Evolutionary conservation across 2,797 vertebrate species (phyloP), one percentile per base, ranked within the genome.

Genomic region (Cyprinella venusta): DNA sequence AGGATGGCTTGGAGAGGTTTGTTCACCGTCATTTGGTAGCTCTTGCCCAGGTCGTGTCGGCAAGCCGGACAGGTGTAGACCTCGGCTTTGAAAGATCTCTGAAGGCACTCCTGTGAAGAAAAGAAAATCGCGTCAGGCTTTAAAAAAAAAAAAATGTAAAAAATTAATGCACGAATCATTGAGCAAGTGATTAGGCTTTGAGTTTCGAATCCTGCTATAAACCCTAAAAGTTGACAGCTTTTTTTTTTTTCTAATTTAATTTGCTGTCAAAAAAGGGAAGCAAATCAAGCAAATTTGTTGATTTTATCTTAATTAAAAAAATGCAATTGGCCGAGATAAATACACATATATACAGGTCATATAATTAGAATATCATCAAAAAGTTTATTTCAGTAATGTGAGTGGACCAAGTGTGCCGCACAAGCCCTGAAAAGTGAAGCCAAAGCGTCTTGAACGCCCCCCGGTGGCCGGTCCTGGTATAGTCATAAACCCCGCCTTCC

Each of bases 11-110:
- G 97, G 90, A 99, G 94, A 0, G 93, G 80, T 88, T 97, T 92
- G 87, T 99, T 99, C 90, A 98, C 92, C 0, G 89, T 88, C 96
- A 98, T 97, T 80, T 91, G 81, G 84, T 97, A 96, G 88, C 91
- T 93, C 24, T 95, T 97, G 87, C 97, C 98, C 78, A 99, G 92
- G 71, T 99, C 97, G 0, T 96, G 93, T 86, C 98, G 95, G 84
- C 98, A 99, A 78, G 98, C 97, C 0, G 98, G 98, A 86, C 98
- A 99, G 84, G 96, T 97, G 93, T 97, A 97, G 59, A 99, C 98
- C 0, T 97, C 95, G 0, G 98, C 98, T 86, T 90, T 95, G 92
- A 99, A 99, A 30, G 98, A 99, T 24, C 98, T 92, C 88, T 99
- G 97, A 88, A 99, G 94, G 87, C 98, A 99, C 88, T 96, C 96